These are phyloP conservation scores for Kryptolebias marmoratus DNA, from an alignment of 2,113 vertebrate genomes.

Conservation along the genomic window DNA sequence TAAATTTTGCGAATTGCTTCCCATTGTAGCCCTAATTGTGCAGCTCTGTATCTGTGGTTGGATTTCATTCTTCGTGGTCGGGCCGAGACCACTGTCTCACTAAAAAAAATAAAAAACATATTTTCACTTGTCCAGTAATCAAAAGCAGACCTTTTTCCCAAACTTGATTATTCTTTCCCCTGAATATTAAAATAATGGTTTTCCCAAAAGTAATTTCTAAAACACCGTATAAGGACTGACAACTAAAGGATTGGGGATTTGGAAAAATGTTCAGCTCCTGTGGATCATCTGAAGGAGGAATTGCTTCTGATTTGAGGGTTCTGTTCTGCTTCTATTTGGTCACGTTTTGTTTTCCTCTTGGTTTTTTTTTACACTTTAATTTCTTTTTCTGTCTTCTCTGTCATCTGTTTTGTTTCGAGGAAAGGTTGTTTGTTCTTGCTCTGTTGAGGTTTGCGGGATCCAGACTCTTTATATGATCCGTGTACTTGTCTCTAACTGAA, in stretches of 20 bases:
- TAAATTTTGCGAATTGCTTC: not conserved
- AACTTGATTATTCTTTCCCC: slow-evolving; percentile 17
- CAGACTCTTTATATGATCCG: slow-evolving; percentile 20
- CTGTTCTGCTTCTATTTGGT: slow-evolving; percentile 42
- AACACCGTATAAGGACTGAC: not conserved
- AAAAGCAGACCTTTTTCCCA: slow-evolving; percentile 40
- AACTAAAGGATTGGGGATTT: slow-evolving; percentile 32
- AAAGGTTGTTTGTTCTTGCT: slow-evolving; percentile 49
- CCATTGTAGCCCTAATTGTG: slow-evolving; percentile 40
- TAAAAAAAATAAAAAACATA: not conserved
- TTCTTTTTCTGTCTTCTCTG: slow-evolving; percentile 45
- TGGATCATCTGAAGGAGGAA: slow-evolving; percentile 28
- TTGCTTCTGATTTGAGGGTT: slow-evolving; percentile 35
- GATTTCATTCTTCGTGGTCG: slow-evolving; percentile 29
- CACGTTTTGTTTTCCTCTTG: slow-evolving; percentile 38
- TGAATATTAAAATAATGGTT: slow-evolving; percentile 24
- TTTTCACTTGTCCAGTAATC: slow-evolving; percentile 21
- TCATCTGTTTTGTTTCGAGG: slow-evolving; percentile 51
- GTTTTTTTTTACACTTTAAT: not conserved
- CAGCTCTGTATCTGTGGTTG: slow-evolving; percentile 35
- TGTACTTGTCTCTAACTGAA: slow-evolving; percentile 21
- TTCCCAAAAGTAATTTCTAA: slow-evolving; percentile 10
- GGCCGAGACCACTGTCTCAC: slow-evolving; percentile 28
- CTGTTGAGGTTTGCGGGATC: slow-evolving; percentile 46
- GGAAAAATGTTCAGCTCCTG: slow-evolving; percentile 38